Evolutionary conservation across 2,888 invertebrate genomes (phyloP).

Genomic region (Anthoptus insignis): DNA sequence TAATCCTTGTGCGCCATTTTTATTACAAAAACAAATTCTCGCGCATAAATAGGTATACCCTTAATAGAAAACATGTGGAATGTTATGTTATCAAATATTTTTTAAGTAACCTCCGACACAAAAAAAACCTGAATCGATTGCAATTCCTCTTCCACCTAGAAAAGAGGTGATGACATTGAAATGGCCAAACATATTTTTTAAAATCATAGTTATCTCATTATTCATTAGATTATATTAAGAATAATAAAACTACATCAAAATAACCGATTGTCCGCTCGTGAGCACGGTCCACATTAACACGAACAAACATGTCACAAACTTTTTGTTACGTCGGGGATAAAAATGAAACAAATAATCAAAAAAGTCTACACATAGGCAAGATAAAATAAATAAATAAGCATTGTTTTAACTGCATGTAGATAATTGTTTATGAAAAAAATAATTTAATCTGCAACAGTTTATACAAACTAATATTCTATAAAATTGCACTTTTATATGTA

Average conservation of each 20-base stretch:
- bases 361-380: constrained; percentile 3
- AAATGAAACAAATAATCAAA: constrained; percentile 2
- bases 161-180: too few relatives aligned
- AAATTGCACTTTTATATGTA: constrained; percentile 40
- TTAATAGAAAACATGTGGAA: constrained; percentile 25
- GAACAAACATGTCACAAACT: too few relatives aligned
- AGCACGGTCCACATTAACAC: too few relatives aligned
- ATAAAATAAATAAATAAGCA: neutral
- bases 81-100: constrained; percentile 18
- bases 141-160: too few relatives aligned
- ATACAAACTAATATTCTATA: constrained; percentile 20
- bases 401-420: neutral
- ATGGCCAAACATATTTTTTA: too few relatives aligned
- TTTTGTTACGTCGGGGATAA: too few relatives aligned
- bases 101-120: too few relatives aligned
- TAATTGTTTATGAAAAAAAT: constrained; percentile 28
- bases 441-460: constrained; percentile 11
- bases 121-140: too few relatives aligned
- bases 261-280: too few relatives aligned
- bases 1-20: constrained; percentile 30
- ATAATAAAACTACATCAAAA: too few relatives aligned
- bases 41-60: constrained; percentile 11
- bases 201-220: too few relatives aligned
- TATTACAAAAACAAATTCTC: constrained; percentile 26
- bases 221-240: too few relatives aligned